Evolutionary conservation across 2,797 vertebrate genomes (phyloP), one percentile per base, ranked within the genome.

Genomic region (Gobionotothen gibberifrons): DNA sequence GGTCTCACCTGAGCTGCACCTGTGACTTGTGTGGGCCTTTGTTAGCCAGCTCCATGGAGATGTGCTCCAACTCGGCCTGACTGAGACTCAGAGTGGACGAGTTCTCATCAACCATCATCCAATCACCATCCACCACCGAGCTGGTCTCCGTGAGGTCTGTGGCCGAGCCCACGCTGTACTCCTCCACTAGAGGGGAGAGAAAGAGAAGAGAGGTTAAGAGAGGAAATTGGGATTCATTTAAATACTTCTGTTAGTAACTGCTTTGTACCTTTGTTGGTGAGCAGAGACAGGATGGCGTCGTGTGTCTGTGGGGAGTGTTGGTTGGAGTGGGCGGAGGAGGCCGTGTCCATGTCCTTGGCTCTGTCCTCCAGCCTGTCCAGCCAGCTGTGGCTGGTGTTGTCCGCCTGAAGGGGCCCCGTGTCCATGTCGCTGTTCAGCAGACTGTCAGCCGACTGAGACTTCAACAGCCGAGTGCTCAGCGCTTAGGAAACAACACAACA

Each of bases 61-160:
- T 97, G 92, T 97, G 98, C 89, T 99, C 97, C 74, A 99, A 87
- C 89, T 99, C 97, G 6, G 97, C 97, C 80, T 98, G 98, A 22
- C 96, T 99, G 86, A 99, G 91, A 87, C 96, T 96, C 76, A 97
- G 90, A 2, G 96, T 95, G 69, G 98, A 97, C 65, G 97, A 95
- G 90, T 96, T 97, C 92, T 99, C 98, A 49, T 99, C 98, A 2
- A 99, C 97, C 96, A 99, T 94, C 1, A 94, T 99, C 98, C 98
- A 99, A 73, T 99, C 98, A 3, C 97, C 97, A 12, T 99, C 98
- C 87, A 98, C 96, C 95, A 99, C 89, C 5, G 98, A 99, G 92
- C 98, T 99, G 76, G 96, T 98, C 94, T 99, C 98, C 0, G 98
- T 99, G 84, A 99, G 85, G 89, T 99, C 98, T 0, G 98, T 99